These are phyloP conservation scores for Lepidotrigona ventralis DNA, from an alignment of 1,140 invertebrate genomes.

Conservation along the genomic window DNA sequence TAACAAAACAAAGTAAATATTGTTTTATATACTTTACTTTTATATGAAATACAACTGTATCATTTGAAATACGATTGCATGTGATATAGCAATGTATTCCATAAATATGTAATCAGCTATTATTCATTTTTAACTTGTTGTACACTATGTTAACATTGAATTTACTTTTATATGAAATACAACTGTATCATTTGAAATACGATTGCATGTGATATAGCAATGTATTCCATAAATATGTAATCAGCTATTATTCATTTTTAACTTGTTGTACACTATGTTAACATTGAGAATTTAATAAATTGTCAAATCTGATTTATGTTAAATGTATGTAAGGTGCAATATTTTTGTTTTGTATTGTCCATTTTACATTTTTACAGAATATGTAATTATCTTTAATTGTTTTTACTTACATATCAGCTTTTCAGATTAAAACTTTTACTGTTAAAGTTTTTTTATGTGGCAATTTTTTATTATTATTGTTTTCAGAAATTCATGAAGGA, in stretches of 20 bases:
- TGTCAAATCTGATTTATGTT: neutral
- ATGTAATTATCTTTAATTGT: neutral
- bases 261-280: neutral
- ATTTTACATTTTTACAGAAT: neutral
- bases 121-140: slow-evolving; percentile 2
- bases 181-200: slow-evolving; percentile 8
- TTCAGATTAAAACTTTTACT: neutral
- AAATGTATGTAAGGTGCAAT: slow-evolving; percentile 6
- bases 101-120: slow-evolving; percentile 1
- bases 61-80: neutral
- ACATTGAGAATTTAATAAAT: slow-evolving; percentile 12
- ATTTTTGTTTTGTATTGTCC: neutral
- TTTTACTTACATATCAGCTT: neutral
- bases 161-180: neutral
- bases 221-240: slow-evolving; percentile 24
- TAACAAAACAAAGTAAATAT: neutral
- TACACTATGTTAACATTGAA: neutral
- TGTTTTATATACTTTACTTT: neutral
- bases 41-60: slow-evolving; percentile 9
- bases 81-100: slow-evolving; percentile 36
- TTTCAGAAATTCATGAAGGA: slow-evolving; percentile 6
- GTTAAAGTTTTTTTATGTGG: neutral
- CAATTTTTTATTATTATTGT: neutral
- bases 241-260: slow-evolving; percentile 1
- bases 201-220: slow-evolving; percentile 18